Evolutionary conservation across 2,113 vertebrate genomes (phyloP).

Genomic region (Alouatta palliata): DNA sequence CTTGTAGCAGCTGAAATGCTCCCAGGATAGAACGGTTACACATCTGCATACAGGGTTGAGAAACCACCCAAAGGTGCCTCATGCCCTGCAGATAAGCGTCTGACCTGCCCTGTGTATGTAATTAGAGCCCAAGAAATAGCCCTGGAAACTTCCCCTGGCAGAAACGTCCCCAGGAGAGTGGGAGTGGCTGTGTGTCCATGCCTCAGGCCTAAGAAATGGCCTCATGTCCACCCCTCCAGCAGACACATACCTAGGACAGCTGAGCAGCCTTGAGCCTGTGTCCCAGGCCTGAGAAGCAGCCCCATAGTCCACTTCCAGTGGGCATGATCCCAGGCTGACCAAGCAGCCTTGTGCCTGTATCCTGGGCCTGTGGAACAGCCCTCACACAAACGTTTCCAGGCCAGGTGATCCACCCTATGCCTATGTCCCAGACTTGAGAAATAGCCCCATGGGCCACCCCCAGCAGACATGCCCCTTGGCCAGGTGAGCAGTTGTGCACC

Average conservation of each 20-base stretch:
- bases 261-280: background rate
- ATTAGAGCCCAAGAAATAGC: background rate
- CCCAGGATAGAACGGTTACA: background rate
- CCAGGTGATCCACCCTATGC: background rate
- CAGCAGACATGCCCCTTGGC: background rate
- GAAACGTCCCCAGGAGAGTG: background rate
- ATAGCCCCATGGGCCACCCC: background rate
- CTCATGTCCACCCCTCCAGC: background rate
- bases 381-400: background rate
- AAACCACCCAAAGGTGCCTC: background rate
- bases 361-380: background rate
- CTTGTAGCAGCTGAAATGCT: background rate
- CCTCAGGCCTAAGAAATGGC: background rate
- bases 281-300: background rate
- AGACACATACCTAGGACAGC: background rate
- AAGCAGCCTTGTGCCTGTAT: background rate
- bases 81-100: background rate
- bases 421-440: background rate
- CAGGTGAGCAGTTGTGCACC: background rate
- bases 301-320: background rate
- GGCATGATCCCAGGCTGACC: background rate
- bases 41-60: background rate
- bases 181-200: background rate
- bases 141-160: background rate
- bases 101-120: background rate